Conservation (phyloP, 2,113 vertebrate species). For the Chionodraco myersi region DNA sequence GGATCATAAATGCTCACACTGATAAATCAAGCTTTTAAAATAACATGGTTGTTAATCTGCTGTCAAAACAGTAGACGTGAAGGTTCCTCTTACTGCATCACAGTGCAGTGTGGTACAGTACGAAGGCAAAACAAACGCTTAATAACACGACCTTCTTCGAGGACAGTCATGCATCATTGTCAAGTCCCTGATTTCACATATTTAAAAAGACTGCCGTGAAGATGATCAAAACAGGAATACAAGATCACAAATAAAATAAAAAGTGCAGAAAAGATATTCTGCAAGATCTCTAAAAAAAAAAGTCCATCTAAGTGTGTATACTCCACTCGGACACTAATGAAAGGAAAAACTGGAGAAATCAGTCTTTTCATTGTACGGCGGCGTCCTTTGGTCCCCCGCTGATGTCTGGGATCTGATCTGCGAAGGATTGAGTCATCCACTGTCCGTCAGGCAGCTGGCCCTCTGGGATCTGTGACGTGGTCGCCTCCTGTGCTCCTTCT, state of each 20-base stretch:
- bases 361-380: constrained; percentile 37
- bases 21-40: constrained; percentile 36
- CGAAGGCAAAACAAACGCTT: constrained; percentile 53
- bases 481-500: constrained; percentile 72
- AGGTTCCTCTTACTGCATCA: constrained; percentile 55
- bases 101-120: constrained; percentile 57
- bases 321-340: constrained; percentile 61
- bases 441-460: constrained; percentile 86
- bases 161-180: constrained; percentile 66
- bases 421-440: constrained; percentile 89
- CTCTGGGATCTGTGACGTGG: constrained; percentile 58
- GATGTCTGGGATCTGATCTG: constrained; percentile 89
- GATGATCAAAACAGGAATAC: constrained; percentile 56
- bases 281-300: constrained; percentile 65
- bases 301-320: constrained; percentile 56
- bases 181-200: constrained; percentile 81
- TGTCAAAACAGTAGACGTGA: constrained; percentile 41
- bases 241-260: constrained; percentile 52
- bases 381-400: constrained; percentile 48
- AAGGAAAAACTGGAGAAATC: constrained; percentile 39
- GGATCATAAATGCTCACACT: constrained; percentile 5
- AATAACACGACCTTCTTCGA: constrained; percentile 39
- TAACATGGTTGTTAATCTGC: constrained; percentile 28
- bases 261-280: constrained; percentile 58
- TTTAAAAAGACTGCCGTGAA: constrained; percentile 66